Percentiles rank a stretch among this genome's conserved stretches.
These are phyloP conservation scores for Porites lobata DNA, from an alignment of 92 coral and sea anemone genomes.

Conservation along the genomic window DNA sequence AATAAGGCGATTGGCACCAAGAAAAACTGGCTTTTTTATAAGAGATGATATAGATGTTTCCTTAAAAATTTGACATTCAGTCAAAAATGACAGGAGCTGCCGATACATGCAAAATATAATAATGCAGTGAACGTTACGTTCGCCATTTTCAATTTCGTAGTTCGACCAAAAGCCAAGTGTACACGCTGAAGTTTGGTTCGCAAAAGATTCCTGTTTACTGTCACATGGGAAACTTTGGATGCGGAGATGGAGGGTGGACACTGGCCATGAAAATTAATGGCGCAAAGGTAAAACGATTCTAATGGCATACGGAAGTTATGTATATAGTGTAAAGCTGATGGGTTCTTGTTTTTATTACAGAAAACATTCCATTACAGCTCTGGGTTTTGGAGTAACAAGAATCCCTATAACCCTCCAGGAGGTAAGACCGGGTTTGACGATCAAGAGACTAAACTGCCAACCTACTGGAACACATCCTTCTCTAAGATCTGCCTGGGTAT, in stretches of 20 bases:
- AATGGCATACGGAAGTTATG: not conserved
- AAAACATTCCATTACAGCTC: slow-evolving; percentile 36
- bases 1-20: too few relatives aligned
- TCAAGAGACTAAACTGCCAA: slow-evolving; percentile 42
- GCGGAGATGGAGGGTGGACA: slow-evolving; percentile 11
- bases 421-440: slow-evolving; percentile 40
- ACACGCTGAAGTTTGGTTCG: slow-evolving; percentile 8
- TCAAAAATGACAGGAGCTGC: too few relatives aligned
- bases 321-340: not conserved
- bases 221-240: slow-evolving; percentile 19
- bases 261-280: slow-evolving; percentile 19
- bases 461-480: slow-evolving; percentile 24
- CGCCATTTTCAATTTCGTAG: not conserved
- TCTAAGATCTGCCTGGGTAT: slow-evolving; percentile 26
- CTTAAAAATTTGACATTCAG: too few relatives aligned
- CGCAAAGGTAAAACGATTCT: slow-evolving; percentile 13
- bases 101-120: too few relatives aligned
- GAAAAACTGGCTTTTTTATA: too few relatives aligned
- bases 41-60: too few relatives aligned
- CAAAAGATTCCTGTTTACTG: slow-evolving; percentile 24
- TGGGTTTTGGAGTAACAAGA: slow-evolving; percentile 31
- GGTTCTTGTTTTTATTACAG: not conserved
- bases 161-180: slow-evolving; percentile 20
- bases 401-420: slow-evolving; percentile 27
- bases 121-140: too few relatives aligned